Percentiles rank a stretch among this genome's conserved stretches.
These are phyloP conservation scores for Oscheius sp. DNA, from an alignment of 2,888 invertebrate genomes.

Conservation along the genomic window DNA sequence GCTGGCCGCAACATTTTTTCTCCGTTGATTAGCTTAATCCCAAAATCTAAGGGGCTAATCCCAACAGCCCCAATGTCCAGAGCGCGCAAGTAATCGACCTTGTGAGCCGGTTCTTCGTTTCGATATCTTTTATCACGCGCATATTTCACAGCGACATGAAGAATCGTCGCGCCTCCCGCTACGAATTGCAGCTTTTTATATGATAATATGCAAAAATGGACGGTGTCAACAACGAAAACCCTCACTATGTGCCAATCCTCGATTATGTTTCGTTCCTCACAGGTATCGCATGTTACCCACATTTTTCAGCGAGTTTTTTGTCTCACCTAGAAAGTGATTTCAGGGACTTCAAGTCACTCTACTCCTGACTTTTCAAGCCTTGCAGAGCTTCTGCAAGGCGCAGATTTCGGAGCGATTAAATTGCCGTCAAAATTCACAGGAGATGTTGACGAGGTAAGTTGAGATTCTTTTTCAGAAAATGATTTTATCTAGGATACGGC, in stretches of 20 bases:
- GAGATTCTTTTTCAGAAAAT: neutral
- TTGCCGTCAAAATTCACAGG: conserved; percentile 38
- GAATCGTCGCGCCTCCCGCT: conserved; percentile 8
- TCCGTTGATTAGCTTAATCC: neutral
- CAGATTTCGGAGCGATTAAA: conserved; percentile 37
- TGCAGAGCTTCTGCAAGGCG: conserved; percentile 38
- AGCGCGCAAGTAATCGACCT: conserved; percentile 27
- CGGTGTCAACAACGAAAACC: conserved; percentile 1
- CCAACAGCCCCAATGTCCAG: neutral
- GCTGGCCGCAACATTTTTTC: neutral
- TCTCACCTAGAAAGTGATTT: neutral
- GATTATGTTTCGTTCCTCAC: conserved; percentile 17
- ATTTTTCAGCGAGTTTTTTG: neutral
- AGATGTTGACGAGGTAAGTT: conserved; percentile 27
- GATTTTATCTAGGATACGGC: conserved; percentile 20
- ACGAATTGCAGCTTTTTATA: conserved; percentile 5
- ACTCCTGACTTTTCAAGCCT: conserved; percentile 40
- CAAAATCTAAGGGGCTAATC: neutral
- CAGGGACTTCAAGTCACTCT: conserved; percentile 17
- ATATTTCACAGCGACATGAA: conserved; percentile 29
- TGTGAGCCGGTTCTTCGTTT: conserved; percentile 27
- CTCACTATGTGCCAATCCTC: conserved; percentile 23
- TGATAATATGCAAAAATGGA: conserved; percentile 20
- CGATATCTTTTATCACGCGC: conserved; percentile 31
- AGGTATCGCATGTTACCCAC: conserved; percentile 4